Base-by-base conservation (phyloP, 2,797 vertebrate genomes). In the Coregonus ussuriensis region DNA sequence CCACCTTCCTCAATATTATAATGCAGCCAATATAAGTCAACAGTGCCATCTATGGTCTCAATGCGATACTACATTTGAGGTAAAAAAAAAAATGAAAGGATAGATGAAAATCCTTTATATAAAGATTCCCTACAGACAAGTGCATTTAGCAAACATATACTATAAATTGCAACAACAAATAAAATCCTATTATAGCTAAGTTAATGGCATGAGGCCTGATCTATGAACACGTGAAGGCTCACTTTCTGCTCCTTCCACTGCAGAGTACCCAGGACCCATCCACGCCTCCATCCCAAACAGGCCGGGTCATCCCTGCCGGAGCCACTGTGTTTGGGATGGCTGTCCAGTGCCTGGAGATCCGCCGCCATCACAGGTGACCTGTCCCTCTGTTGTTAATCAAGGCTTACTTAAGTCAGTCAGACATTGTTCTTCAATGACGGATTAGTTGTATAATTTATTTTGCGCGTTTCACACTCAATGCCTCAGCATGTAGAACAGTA, bases 251-350 rank as follows among this genome's bases (percentile, higher is more conserved):
- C 68, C 18, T 81, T 75, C n/a, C 76, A 52, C 16, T 47, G 21
- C 47, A 94, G 93, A 90, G 73, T 56, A 77, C 85, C 6, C 83
- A 88, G 66, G 86, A 87, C 62, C 82, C 89, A 14, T 41, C 80
- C n/a, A 73, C 77, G 70, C 91, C 87, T 1, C 82, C 86, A 5
- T 91, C 91, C 1, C 81, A 81, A 21, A 95, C 94, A 51, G 98
- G 98, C 72, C 93, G 94, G 81, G 97, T 99, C 87, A 99, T 99
- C 87, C 98, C 98, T 6, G 95, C n/a, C 11, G 94, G 95, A 80
- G 98, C 97, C 87, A 93, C 95, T 0, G 86, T 99, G 83, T 99
- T 96, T 89, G 96, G 94, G 0, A 97, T 99, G 94, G 96, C 97
- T 79, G 93, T 99, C 2, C 95, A 99, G 80, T 96, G 95, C 88